Percentiles rank a stretch among this genome's conserved stretches.
These are phyloP conservation scores for Pinna nobilis DNA, from an alignment of 1,140 invertebrate genomes.

Conservation along the genomic window DNA sequence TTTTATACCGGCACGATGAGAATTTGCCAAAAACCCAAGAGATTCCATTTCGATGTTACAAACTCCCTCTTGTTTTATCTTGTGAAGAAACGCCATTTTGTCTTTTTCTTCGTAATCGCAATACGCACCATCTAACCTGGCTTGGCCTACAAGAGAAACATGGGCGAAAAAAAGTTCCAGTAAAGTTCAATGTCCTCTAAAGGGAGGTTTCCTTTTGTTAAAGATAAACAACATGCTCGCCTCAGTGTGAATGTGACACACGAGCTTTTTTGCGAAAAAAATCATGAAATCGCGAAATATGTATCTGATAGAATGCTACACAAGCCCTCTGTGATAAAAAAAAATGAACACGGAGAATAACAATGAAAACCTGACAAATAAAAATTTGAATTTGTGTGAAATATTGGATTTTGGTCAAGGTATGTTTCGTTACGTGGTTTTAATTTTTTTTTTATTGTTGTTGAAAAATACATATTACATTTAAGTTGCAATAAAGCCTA, in stretches of 20 bases:
- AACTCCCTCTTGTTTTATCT: slow-evolving; percentile 86
- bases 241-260: too few species aligned
- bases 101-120: slow-evolving; percentile 94
- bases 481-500: too few species aligned
- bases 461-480: too few species aligned
- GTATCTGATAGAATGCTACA: too few species aligned
- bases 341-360: too few species aligned
- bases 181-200: background rate
- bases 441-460: too few species aligned
- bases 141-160: slow-evolving; percentile 79
- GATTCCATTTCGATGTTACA: slow-evolving; percentile 99
- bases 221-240: background rate
- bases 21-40: slow-evolving; percentile 92
- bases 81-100: slow-evolving; percentile 90
- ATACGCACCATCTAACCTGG: slow-evolving; percentile 96
- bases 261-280: slow-evolving; percentile 92
- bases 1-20: slow-evolving; percentile 93
- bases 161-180: background rate
- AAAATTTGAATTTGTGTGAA: too few species aligned
- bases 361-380: too few species aligned
- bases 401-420: too few species aligned
- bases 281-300: slow-evolving; percentile 92
- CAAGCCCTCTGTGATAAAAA: too few species aligned
- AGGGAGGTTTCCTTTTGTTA: background rate
- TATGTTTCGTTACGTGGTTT: too few species aligned